Conservation (phyloP, 2,797 vertebrate genomes). For the Vultur gryphus region DNA sequence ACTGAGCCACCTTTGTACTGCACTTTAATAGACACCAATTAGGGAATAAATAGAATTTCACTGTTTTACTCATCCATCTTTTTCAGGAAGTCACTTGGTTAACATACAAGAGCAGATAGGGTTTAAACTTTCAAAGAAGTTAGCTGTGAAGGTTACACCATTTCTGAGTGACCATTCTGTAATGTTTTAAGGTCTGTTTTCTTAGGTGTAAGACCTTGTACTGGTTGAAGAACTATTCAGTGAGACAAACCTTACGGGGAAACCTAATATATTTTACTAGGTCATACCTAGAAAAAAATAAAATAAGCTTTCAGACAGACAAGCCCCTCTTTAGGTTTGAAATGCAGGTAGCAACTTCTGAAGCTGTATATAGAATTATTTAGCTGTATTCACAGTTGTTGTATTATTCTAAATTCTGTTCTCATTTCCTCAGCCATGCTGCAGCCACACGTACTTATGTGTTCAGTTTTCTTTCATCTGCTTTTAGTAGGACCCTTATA, state of each 20-base stretch:
- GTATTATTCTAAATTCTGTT: background rate
- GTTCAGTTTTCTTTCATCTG: background rate
- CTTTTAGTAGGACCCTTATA: background rate
- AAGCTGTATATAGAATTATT: background rate
- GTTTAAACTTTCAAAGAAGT: background rate
- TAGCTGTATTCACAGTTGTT: accelerated
- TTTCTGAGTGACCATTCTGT: background rate
- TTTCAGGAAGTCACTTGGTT: background rate
- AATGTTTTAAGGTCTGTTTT: background rate
- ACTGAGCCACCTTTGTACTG: background rate
- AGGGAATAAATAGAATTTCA: background rate
- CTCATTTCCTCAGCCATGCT: background rate
- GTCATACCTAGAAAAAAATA: background rate
- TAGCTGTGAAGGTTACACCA: background rate
- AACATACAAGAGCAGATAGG: background rate
- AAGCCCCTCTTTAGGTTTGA: background rate
- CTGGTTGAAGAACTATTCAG: background rate
- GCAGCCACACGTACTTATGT: accelerated
- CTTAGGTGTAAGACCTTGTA: background rate
- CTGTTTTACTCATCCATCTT: background rate
- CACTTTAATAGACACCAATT: background rate
- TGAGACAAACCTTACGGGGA: background rate
- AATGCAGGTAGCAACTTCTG: background rate
- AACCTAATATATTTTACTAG: background rate
- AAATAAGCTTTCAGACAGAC: background rate